These are phyloP conservation scores for Chelonus insularis DNA, from an alignment of 1,140 invertebrate genomes.

Conservation along the genomic window DNA sequence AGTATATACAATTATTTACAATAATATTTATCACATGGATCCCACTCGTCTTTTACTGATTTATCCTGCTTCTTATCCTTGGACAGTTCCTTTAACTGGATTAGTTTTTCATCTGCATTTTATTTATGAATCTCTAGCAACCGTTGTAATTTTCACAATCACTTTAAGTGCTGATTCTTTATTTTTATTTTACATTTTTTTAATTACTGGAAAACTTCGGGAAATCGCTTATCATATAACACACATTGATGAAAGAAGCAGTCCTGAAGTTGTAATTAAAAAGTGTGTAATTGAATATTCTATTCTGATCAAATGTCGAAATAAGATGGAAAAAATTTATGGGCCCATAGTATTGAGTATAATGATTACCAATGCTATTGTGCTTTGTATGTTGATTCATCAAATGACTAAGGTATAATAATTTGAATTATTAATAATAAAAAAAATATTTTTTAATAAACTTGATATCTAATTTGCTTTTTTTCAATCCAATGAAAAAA, in stretches of 20 bases:
- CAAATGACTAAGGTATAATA: constrained; percentile 37
- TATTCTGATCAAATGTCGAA: constrained; percentile 23
- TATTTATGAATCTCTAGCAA: neutral
- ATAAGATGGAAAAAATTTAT: constrained; percentile 35
- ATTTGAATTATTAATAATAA: too few relatives aligned
- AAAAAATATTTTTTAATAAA: too few relatives aligned
- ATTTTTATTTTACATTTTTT: constrained; percentile 14
- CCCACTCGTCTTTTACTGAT: neutral
- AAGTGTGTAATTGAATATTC: constrained; percentile 30
- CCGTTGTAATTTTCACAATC: neutral
- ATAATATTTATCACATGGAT: constrained; percentile 20
- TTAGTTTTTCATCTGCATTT: neutral
- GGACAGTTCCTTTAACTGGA: neutral
- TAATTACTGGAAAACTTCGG: constrained; percentile 30
- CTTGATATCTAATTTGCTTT: too few relatives aligned
- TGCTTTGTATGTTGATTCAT: constrained; percentile 38
- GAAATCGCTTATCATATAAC: constrained; percentile 25
- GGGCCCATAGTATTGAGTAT: constrained; percentile 36
- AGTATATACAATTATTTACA: constrained; percentile 33
- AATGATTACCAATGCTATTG: constrained; percentile 30
- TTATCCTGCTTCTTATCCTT: constrained; percentile 17
- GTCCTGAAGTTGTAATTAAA: constrained; percentile 21
- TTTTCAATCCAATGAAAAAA: too few relatives aligned
- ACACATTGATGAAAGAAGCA: constrained; percentile 19
- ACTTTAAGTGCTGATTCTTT: neutral